Base-by-base conservation (phyloP, 1,140 invertebrate species). In the Heliconius himera region DNA sequence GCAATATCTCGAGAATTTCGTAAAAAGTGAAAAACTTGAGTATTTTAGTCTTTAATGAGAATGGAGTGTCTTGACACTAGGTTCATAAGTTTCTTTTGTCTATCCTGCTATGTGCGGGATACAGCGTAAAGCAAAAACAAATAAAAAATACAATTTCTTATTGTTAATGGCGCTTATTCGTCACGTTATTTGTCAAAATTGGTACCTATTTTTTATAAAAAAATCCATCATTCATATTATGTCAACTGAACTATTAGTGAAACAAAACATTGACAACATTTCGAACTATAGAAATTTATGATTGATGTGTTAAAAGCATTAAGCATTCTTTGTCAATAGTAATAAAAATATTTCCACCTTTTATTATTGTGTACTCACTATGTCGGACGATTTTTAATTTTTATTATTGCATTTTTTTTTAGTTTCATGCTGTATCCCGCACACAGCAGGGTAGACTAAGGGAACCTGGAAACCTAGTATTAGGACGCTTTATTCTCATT, bases 261-360 rank as follows among this genome's bases (percentile, higher is more conserved):
- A 66, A 66, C 60, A 66, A 66, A 66, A 29, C 60, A 66, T 29
- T 66, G 26, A 66, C 60, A 66, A 16, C 26, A 2, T 66, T 66
- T 66, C 60, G 26, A 66, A 66, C 26, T 29, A 56, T 56, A 66
- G 26, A 66, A 66, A 13, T 66, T 26, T 66, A 66, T 66, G 60
- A 66, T 66, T 66, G 26, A 66, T 66, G 60, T 66, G 60, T 29
- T 66, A 66, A 66, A 66, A 16, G 60, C 60, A 66, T 66, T 66
- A 66, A 66, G 4, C 4, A 29, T 29, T 66, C 11, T 66, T 0
- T 66, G 60, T 26, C 60, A 66, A 66, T 66, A 66, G 22, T 66
- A 29, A 29, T 66, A 66, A 66, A 26, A 29, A 16, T 29, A 29
- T 66, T 66, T 26, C 26, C 26, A 66, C n/a, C 60, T 66, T 26